Evolutionary conservation across 2,113 vertebrate species (phyloP).

Genomic region (Chlorodrepanis virens): DNA sequence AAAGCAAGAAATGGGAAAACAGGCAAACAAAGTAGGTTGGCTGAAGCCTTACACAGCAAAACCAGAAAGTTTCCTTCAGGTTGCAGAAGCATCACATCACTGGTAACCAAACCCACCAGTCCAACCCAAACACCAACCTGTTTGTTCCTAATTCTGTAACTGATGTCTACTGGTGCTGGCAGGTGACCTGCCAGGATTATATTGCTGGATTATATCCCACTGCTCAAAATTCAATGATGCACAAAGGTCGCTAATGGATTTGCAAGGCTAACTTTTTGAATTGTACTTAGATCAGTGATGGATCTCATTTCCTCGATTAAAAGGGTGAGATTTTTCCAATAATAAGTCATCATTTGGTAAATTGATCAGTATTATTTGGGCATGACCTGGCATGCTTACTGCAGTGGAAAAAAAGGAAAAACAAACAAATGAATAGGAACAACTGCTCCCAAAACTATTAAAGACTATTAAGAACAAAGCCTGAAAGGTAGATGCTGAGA

Average conservation of each 20-base stretch:
- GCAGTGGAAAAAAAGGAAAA: not conserved
- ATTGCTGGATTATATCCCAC: not conserved
- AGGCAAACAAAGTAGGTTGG: not conserved
- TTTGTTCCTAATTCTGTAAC: not conserved
- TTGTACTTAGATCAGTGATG: not conserved
- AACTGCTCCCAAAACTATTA: not conserved
- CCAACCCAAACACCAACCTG: not conserved
- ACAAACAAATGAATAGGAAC: constrained; percentile 6
- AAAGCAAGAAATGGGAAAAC: not conserved
- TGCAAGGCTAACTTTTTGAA: not conserved
- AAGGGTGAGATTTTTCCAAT: not conserved
- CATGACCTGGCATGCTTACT: not conserved
- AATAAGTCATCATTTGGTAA: not conserved
- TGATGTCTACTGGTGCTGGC: not conserved
- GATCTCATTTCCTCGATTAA: not conserved
- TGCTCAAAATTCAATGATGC: not conserved
- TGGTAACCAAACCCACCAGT: not conserved
- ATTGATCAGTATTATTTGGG: not conserved
- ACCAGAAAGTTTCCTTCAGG: not conserved
- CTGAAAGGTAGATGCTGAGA: not conserved
- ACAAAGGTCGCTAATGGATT: not conserved
- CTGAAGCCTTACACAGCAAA: not conserved
- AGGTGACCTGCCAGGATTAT: not conserved
- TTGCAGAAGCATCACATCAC: not conserved
- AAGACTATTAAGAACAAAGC: not conserved